Evolutionary conservation across 2,888 invertebrate genomes (phyloP), one percentile per base, ranked within the genome.

Genomic region (Abrostola tripartita): DNA sequence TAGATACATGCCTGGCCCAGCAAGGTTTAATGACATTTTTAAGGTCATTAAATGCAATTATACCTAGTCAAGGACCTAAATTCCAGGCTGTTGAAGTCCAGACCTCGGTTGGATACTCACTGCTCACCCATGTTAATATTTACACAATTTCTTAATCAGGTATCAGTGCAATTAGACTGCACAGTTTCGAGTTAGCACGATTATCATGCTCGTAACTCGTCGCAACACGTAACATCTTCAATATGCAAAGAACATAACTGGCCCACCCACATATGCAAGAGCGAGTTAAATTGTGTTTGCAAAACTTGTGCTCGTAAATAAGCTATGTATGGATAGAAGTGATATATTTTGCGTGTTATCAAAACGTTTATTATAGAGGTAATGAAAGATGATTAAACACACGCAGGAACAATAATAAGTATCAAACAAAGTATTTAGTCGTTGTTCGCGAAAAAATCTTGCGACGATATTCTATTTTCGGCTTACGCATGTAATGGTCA

Each of bases 281-380:
- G 53, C 61, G n/a, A 49, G 51, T 63, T 49, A 69, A 67, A 64
- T 60, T 52, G 54, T 49, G 37, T 68, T 68, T 61, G 61, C 52
- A 71, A 50, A 64, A 53, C 52, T 58, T 51, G 61, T 71, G 61
- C 54, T 49, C 59, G 64, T 57, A 41, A 62, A 54, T 64, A 57
- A 24, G 5, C 12, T 56, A 0, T 56, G 8, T 50, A 65, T 41
- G 35, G 35, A 9, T 38, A 41, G 6, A 47, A 24, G 37, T 40
- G 24, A 52, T 52, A 52, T 49, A 0, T 52, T 41, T 55, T 42
- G 12, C 47, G 36, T 68, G 40, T 41, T 47, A 9, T 10, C 14
- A 10, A 40, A 10, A 40, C 12, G 52, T 52, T 40, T 7, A 52
- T 11, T 5, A 40, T 24, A 14, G 7, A 7, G 7, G 12, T 14